Percentiles rank a stretch among this genome's conserved stretches.
phyloP scores from a whole-genome alignment of 2,113 vertebrate genomes.

The Egretta garzetta region DNA sequence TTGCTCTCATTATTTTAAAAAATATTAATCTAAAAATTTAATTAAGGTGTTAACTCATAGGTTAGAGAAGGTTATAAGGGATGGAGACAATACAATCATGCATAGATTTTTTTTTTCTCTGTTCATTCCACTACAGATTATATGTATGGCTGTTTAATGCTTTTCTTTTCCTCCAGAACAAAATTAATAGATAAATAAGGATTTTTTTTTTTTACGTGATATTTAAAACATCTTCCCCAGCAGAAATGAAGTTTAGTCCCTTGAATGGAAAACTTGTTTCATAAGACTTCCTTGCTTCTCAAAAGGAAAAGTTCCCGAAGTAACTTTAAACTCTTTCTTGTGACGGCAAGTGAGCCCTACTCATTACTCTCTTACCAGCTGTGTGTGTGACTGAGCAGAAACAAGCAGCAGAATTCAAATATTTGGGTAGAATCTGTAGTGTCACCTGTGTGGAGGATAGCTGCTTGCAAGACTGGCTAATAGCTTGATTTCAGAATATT shows the following conservation, averaged over 20 bases:
- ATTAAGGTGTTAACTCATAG: conserved; percentile 46
- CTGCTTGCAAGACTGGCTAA: not conserved
- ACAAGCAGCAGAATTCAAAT: not conserved
- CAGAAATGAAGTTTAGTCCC: not conserved
- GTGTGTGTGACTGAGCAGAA: not conserved
- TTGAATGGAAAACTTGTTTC: not conserved
- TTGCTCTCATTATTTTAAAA: not conserved
- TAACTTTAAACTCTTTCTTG: not conserved
- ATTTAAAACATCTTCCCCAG: not conserved
- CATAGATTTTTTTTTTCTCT: not conserved
- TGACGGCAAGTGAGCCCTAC: not conserved
- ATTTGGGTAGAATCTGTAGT: not conserved
- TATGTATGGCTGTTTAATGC: not conserved
- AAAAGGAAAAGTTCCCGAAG: too few relatives aligned
- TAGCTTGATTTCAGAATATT: not conserved
- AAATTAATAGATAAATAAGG: conserved; percentile 24
- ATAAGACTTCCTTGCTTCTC: not conserved
- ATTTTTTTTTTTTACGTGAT: not conserved
- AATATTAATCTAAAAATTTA: conserved; percentile 28
- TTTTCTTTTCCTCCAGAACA: not conserved
- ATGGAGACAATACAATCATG: not conserved
- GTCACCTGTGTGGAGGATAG: not conserved
- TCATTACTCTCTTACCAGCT: not conserved
- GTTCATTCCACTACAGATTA: not conserved
- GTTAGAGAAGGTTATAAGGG: not conserved